These are phyloP conservation scores for Lonchura striata DNA, from an alignment of 2,113 vertebrate species.

Conservation along the genomic window DNA sequence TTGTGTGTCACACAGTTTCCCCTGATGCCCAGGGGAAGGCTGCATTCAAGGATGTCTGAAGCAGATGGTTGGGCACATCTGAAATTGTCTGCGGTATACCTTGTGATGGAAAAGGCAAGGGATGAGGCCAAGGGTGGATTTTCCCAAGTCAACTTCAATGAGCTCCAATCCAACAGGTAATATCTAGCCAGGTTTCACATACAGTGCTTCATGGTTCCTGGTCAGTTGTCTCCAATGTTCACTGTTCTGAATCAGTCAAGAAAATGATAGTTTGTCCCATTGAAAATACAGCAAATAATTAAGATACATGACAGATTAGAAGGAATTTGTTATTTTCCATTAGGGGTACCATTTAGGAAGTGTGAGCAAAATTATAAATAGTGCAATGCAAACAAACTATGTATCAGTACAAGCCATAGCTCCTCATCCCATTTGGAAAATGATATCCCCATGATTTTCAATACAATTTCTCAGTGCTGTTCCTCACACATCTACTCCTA, in stretches of 20 bases:
- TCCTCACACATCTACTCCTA: background rate
- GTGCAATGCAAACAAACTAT: background rate
- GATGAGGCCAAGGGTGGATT: background rate
- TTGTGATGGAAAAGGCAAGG: background rate
- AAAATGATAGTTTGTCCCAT: background rate
- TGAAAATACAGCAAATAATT: background rate
- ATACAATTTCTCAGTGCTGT: background rate
- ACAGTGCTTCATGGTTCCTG: background rate
- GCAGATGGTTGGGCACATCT: background rate
- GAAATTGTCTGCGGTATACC: background rate
- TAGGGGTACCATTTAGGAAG: background rate
- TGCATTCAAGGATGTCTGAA: background rate
- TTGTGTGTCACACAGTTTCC: fast-evolving
- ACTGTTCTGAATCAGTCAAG: background rate
- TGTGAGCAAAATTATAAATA: background rate
- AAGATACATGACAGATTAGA: background rate
- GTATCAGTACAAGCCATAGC: background rate
- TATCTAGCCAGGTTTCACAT: background rate
- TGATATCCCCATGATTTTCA: background rate
- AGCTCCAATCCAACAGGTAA: background rate
- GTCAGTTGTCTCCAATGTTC: background rate
- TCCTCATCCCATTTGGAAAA: background rate
- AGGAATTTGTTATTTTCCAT: background rate
- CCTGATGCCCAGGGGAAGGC: fast-evolving
- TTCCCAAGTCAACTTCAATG: background rate